Evolutionary conservation across 1,140 invertebrate genomes (phyloP).

Genomic region (Magallana ariakensis): DNA sequence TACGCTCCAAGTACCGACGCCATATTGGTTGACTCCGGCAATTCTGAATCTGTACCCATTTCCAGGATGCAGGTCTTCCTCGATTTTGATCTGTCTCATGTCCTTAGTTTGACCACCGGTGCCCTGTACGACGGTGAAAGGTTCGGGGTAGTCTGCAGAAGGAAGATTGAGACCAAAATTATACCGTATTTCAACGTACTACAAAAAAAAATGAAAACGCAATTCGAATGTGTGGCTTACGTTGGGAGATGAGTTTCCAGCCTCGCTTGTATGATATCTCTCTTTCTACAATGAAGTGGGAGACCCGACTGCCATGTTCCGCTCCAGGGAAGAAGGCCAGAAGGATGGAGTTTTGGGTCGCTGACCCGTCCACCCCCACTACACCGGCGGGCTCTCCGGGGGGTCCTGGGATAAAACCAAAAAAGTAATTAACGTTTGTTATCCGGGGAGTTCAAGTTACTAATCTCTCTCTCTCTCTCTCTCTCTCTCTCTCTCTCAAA

Average conservation of each 20-base stretch:
- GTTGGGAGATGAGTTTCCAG: conserved; percentile 86
- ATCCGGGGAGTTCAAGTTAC: neutral
- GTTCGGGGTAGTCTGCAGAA: neutral
- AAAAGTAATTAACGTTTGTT: neutral
- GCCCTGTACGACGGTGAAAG: neutral
- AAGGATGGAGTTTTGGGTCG: conserved; percentile 87
- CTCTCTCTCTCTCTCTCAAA: too few relatives aligned
- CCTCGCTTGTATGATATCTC: conserved; percentile 91
- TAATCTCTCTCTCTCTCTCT: too few relatives aligned
- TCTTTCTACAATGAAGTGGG: conserved; percentile 87
- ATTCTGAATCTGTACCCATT: conserved; percentile 94
- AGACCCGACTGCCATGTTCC: conserved; percentile 64
- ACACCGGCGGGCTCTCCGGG: conserved; percentile 79
- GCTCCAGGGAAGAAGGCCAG: conserved; percentile 87
- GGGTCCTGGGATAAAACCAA: conserved; percentile 68
- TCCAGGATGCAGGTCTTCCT: conserved; percentile 86
- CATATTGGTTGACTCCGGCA: conserved; percentile 90
- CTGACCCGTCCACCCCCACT: conserved; percentile 82
- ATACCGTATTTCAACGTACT: too few relatives aligned
- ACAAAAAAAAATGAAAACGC: too few relatives aligned
- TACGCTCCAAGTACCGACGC: conserved; percentile 82
- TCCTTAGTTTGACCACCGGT: neutral
- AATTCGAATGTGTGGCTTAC: conserved; percentile 44
- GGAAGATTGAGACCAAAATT: neutral
- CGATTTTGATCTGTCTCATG: conserved; percentile 56